Percentiles rank a stretch among this genome's conserved stretches.
These are phyloP conservation scores for Bombus cullumanus DNA, from an alignment of 1,140 invertebrate species.

Conservation along the genomic window DNA sequence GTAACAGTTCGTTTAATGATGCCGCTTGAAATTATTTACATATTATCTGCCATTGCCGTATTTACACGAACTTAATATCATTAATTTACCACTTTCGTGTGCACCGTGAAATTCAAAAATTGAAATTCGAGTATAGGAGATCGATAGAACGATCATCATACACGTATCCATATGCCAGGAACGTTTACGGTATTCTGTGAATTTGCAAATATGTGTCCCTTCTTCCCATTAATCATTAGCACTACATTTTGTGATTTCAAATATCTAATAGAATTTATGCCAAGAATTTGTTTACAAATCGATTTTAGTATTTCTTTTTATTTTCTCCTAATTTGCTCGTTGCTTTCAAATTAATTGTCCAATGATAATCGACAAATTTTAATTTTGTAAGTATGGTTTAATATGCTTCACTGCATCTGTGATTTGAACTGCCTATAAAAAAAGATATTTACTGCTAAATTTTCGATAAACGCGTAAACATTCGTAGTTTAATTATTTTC, in stretches of 20 bases:
- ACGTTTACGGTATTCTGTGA: background rate
- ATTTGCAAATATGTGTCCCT: background rate
- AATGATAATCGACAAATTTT: background rate
- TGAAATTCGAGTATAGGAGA: slow-evolving; percentile 5
- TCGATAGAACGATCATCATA: background rate
- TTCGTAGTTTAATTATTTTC: background rate
- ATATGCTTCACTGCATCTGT: background rate
- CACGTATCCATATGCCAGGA: background rate
- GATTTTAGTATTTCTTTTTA: background rate
- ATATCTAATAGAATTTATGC: background rate
- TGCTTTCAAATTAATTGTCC: background rate
- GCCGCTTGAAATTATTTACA: slow-evolving; percentile 21
- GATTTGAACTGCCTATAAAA: background rate
- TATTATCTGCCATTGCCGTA: slow-evolving; percentile 23
- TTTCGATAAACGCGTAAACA: too few species aligned
- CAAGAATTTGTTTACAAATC: background rate
- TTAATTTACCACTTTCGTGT: slow-evolving; percentile 22
- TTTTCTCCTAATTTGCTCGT: background rate
- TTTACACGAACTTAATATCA: slow-evolving; percentile 24
- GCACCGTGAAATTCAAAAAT: slow-evolving; percentile 2
- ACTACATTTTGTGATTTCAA: background rate
- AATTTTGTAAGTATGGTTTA: background rate
- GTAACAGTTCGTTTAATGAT: slow-evolving; percentile 21
- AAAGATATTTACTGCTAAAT: background rate
- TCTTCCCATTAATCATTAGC: background rate